Evolutionary conservation across 2,888 invertebrate genomes (phyloP).

Genomic region (Drosophila subsilvestris): DNA sequence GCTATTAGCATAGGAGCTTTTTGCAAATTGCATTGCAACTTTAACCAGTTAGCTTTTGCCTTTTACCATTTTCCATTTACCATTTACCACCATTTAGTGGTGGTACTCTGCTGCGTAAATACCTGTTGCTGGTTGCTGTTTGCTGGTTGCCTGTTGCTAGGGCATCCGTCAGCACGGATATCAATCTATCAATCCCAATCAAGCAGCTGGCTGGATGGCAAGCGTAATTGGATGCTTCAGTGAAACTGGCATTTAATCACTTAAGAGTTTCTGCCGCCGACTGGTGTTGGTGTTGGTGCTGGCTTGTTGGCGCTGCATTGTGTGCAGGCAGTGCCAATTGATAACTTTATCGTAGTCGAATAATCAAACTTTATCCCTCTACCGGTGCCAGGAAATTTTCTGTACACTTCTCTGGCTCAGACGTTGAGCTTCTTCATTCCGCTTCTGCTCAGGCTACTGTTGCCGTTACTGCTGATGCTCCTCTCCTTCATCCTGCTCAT

Average conservation of each 20-base stretch:
- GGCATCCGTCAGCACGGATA: conserved; percentile 4
- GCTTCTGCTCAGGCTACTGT: not conserved
- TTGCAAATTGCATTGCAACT: conserved; percentile 51
- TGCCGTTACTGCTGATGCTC: too few relatives aligned
- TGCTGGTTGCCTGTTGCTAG: too few relatives aligned
- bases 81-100: conserved; percentile 2
- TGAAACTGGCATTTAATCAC: conserved; percentile 35
- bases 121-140: conserved; percentile 25
- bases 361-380: conserved; percentile 27
- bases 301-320: conserved; percentile 14
- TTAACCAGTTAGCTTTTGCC: conserved; percentile 20
- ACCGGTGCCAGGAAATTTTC: conserved; percentile 1
- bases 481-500: not conserved
- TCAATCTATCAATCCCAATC: conserved; percentile 52
- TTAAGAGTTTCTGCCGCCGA: conserved; percentile 16
- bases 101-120: not conserved
- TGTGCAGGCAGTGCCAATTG: not conserved
- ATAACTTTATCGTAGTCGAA: conserved; percentile 35
- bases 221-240: conserved; percentile 31
- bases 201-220: conserved; percentile 9
- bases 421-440: not conserved
- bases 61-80: conserved; percentile 1
- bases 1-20: conserved; percentile 47
- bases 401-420: conserved; percentile 14
- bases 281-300: not conserved